phyloP scores from a whole-genome alignment of 1,140 invertebrate species.

The Caerostris darwini region DNA sequence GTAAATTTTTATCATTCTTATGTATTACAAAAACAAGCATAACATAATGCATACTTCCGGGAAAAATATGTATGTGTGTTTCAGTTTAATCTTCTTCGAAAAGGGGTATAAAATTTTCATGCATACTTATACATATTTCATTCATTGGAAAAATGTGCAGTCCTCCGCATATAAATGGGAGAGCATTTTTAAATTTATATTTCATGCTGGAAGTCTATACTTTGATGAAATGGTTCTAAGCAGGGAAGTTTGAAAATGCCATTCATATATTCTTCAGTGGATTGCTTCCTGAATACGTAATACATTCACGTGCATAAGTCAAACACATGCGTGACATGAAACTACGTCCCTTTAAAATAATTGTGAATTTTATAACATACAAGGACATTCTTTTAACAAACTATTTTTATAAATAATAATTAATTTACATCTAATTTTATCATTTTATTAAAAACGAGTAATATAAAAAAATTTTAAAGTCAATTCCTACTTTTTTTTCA shows the following conservation, averaged over 20 bases:
- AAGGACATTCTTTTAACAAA: no score
- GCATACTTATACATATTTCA: constrained; percentile 19
- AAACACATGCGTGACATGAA: background rate
- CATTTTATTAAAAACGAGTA: no score
- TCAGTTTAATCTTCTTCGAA: background rate
- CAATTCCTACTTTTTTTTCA: no score
- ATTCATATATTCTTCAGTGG: background rate
- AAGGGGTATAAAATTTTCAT: background rate
- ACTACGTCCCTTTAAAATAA: background rate
- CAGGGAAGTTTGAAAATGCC: background rate
- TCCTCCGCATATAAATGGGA: background rate
- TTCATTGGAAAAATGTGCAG: constrained; percentile 7
- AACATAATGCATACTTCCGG: background rate
- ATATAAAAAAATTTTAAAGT: no score
- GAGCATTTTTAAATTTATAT: constrained; percentile 9
- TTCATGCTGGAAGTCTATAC: background rate
- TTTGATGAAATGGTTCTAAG: background rate
- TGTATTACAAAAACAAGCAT: background rate
- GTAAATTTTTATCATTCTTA: background rate
- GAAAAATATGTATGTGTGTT: background rate
- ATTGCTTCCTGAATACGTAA: background rate
- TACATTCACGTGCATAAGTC: background rate
- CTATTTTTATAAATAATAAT: no score
- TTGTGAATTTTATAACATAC: background rate
- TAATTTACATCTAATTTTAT: no score